Evolutionary conservation across 2,888 invertebrate genomes (phyloP).

Genomic region (Scaptomyza reducta): DNA sequence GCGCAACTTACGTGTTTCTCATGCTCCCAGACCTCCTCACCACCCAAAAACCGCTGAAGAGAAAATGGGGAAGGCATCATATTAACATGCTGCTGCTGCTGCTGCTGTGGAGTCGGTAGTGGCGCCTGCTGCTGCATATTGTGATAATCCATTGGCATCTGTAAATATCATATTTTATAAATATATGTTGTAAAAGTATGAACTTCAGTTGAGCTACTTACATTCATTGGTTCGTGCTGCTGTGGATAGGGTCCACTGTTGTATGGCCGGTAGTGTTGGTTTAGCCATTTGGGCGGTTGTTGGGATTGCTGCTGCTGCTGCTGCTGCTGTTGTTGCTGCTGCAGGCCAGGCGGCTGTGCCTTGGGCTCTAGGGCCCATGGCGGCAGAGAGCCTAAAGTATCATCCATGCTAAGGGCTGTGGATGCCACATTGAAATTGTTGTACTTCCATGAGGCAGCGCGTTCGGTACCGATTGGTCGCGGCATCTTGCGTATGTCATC

Average conservation of each 20-base stretch:
- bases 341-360: constrained; percentile 63
- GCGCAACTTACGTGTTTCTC: constrained; percentile 83
- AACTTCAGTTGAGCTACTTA: constrained; percentile 32
- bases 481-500: constrained; percentile 85
- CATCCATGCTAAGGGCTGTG: constrained; percentile 68
- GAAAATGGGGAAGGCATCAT: constrained; percentile 81
- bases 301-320: constrained; percentile 72
- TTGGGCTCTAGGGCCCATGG: constrained; percentile 68
- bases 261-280: constrained; percentile 78
- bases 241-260: constrained; percentile 73
- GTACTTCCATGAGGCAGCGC: constrained; percentile 85
- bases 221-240: constrained; percentile 80
- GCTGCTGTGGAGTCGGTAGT: constrained; percentile 75
- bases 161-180: not conserved
- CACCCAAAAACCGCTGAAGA: constrained; percentile 82
- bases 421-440: constrained; percentile 79
- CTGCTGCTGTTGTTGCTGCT: constrained; percentile 33
- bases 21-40: constrained; percentile 84
- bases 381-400: constrained; percentile 52
- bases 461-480: constrained; percentile 92
- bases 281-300: constrained; percentile 66
- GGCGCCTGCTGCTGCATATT: constrained; percentile 77
- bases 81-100: constrained; percentile 77
- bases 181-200: not conserved
- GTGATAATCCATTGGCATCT: constrained; percentile 84